These are phyloP conservation scores for Lytechinus variegatus DNA, from an alignment of 35 echinoderm and acorn worm genomes.

Conservation along the genomic window DNA sequence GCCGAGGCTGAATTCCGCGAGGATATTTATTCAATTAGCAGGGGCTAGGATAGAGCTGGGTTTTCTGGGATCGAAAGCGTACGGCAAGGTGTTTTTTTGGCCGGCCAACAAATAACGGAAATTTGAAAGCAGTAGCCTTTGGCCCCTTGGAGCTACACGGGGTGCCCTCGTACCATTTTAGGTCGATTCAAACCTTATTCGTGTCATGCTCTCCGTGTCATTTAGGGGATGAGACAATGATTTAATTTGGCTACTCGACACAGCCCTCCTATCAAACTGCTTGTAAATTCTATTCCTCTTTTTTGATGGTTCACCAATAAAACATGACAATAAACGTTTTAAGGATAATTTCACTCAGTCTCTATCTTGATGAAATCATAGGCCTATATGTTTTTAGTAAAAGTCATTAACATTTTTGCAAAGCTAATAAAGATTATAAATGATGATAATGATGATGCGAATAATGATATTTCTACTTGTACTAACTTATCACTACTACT, in stretches of 20 bases:
- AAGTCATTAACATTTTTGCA: no score
- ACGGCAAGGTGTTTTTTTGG: constrained; percentile 32
- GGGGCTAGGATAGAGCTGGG: constrained; percentile 26
- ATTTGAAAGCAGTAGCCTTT: background rate
- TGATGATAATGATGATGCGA: no score
- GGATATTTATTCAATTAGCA: constrained; percentile 56
- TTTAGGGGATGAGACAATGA: background rate
- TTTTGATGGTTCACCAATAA: no score
- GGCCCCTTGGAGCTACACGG: background rate
- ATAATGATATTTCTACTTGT: no score
- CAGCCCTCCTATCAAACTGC: background rate
- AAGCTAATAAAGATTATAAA: no score
- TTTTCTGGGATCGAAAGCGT: background rate
- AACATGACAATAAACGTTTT: no score
- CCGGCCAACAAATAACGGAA: constrained; percentile 29
- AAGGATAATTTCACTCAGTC: no score
- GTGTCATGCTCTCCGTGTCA: background rate
- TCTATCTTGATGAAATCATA: no score
- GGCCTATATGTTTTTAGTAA: no score
- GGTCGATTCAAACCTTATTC: background rate
- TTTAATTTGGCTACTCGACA: background rate
- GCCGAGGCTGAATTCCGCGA: constrained; percentile 52
- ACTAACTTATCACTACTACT: no score
- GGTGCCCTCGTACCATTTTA: background rate
- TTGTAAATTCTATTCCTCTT: background rate